These are phyloP conservation scores for Philereme vetulata DNA, from an alignment of 2,888 invertebrate species.

Conservation along the genomic window DNA sequence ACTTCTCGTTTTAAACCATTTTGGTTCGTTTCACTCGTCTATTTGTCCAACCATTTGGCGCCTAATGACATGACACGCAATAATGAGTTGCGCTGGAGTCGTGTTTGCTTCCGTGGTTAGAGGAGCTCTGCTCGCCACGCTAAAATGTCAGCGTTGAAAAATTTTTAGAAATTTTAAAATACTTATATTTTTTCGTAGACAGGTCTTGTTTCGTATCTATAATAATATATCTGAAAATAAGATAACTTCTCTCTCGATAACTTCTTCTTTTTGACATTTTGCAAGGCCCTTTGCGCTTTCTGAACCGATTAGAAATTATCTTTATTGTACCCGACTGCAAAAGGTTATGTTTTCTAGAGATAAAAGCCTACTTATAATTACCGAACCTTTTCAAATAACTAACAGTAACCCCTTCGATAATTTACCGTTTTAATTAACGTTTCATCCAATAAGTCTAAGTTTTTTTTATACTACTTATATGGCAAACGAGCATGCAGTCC, in stretches of 20 bases:
- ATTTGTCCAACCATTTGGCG: slow-evolving; percentile 66
- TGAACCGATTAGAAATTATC: too few species aligned
- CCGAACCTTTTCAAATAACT: slow-evolving; percentile 3
- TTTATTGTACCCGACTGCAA: too few species aligned
- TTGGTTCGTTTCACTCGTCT: slow-evolving; percentile 29
- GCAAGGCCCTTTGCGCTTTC: too few species aligned
- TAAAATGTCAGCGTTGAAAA: slow-evolving; percentile 41
- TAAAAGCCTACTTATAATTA: not conserved
- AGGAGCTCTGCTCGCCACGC: slow-evolving; percentile 43
- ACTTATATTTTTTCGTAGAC: slow-evolving; percentile 6
- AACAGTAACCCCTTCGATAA: slow-evolving; percentile 20
- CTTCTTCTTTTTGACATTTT: too few species aligned
- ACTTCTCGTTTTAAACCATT: slow-evolving; percentile 30
- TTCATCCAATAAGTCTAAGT: slow-evolving; percentile 14
- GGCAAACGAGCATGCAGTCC: too few species aligned
- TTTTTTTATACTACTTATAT: too few species aligned
- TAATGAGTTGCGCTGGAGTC: slow-evolving; percentile 64
- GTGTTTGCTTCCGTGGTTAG: slow-evolving; percentile 68
- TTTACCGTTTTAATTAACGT: slow-evolving; percentile 34
- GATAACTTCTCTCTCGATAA: too few species aligned
- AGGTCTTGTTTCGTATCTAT: slow-evolving; percentile 2
- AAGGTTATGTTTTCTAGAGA: too few species aligned
- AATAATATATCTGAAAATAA: not conserved
- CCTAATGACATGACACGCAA: slow-evolving; percentile 79
- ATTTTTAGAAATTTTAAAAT: slow-evolving; percentile 30